phyloP scores from a whole-genome alignment of 2,888 invertebrate genomes.

The Chrysolina oricalcia region DNA sequence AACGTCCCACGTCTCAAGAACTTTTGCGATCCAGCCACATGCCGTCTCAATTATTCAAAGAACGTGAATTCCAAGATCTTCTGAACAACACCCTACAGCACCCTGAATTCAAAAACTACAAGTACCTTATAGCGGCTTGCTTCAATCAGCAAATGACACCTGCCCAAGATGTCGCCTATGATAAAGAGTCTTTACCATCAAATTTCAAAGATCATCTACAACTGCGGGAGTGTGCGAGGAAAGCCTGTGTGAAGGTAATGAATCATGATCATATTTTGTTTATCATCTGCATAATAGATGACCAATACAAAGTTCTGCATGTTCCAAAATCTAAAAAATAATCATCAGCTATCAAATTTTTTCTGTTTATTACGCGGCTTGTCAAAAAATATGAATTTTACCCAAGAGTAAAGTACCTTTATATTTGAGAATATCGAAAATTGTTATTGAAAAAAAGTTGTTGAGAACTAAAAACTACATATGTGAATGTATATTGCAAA shows the following conservation, averaged over 20 bases:
- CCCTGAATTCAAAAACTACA: constrained; percentile 86
- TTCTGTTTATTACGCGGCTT: too few relatives aligned
- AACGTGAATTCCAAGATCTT: constrained; percentile 87
- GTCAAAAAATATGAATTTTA: too few relatives aligned
- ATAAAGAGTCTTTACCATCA: constrained; percentile 75
- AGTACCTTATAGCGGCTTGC: constrained; percentile 78
- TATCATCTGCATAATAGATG: too few relatives aligned
- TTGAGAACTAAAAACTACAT: too few relatives aligned
- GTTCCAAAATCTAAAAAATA: too few relatives aligned
- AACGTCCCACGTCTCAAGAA: constrained; percentile 90
- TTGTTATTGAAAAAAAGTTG: too few relatives aligned
- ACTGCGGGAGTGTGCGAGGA: constrained; percentile 70
- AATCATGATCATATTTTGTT: not conserved
- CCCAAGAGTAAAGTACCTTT: too few relatives aligned
- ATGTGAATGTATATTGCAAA: too few relatives aligned
- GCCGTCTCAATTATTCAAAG: constrained; percentile 90
- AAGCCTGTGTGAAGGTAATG: constrained; percentile 66
- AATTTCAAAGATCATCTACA: constrained; percentile 70
- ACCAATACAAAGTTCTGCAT: too few relatives aligned
- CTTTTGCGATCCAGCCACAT: constrained; percentile 87
- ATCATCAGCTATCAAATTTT: too few relatives aligned
- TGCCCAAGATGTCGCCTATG: constrained; percentile 88
- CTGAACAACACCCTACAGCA: constrained; percentile 87
- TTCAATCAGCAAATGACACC: constrained; percentile 72
- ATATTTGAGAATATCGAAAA: too few relatives aligned